These are phyloP conservation scores for Streptopelia turtur DNA, from an alignment of 2,797 vertebrate species.

Conservation along the genomic window DNA sequence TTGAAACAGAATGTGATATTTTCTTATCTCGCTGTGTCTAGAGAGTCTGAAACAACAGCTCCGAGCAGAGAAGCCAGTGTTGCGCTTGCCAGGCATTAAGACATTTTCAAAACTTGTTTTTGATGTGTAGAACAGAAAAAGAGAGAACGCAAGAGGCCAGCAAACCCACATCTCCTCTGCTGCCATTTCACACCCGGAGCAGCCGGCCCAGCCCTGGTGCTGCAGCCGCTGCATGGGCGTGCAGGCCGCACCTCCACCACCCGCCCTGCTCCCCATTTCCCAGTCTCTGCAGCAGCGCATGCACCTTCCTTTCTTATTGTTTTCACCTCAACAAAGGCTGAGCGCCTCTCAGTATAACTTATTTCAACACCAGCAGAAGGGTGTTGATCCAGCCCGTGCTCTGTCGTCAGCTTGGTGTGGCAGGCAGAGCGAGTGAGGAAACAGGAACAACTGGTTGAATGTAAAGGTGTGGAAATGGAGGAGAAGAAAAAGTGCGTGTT, in stretches of 20 bases:
- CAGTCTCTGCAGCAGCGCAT: fast-evolving
- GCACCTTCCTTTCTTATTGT: background rate
- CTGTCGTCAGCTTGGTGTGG: fast-evolving
- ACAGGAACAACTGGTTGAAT: background rate
- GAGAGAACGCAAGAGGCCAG: background rate
- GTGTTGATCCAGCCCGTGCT: background rate
- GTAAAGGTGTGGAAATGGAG: background rate
- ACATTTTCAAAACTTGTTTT: background rate
- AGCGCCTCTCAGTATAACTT: fast-evolving
- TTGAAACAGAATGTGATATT: background rate
- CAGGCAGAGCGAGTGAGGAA: fast-evolving
- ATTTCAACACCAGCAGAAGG: background rate
- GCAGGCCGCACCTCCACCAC: background rate
- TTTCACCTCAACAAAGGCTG: fast-evolving
- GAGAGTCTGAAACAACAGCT: background rate
- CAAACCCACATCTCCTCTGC: background rate
- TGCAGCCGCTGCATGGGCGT: fast-evolving
- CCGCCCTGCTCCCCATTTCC: background rate
- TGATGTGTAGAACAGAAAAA: background rate
- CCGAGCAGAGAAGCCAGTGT: background rate
- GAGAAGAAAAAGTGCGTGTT: background rate
- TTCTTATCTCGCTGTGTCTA: background rate
- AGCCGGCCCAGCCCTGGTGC: background rate
- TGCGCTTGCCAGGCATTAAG: background rate
- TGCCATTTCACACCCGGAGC: background rate